Evolutionary conservation across 2,888 invertebrate species (phyloP).

Genomic region (Siphlonurus alternatus): DNA sequence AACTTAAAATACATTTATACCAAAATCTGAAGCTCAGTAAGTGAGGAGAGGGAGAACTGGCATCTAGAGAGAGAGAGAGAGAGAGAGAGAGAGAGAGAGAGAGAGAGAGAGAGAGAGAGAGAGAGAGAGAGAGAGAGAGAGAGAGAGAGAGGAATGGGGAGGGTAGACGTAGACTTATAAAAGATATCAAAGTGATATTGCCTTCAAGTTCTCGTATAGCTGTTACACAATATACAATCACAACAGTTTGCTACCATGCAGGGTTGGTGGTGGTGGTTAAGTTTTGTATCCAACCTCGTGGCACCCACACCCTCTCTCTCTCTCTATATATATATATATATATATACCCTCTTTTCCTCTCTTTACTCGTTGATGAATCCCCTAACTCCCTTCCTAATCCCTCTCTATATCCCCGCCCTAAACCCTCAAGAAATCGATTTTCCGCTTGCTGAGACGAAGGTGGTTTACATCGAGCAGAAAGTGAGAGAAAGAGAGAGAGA

Average conservation of each 20-base stretch:
- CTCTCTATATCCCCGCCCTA: neutral
- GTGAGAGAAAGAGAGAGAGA: neutral
- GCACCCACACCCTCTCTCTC: too few species aligned
- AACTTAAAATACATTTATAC: too few species aligned
- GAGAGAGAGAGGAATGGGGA: neutral
- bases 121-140: neutral
- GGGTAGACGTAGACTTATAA: too few species aligned
- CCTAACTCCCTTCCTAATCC: neutral
- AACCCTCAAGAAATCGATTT: neutral
- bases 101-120: neutral
- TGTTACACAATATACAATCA: neutral
- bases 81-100: neutral
- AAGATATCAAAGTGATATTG: neutral
- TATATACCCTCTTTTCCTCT: too few species aligned
- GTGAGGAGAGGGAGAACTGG: too few species aligned
- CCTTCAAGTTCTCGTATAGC: neutral
- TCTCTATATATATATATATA: too few species aligned
- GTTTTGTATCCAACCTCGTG: too few species aligned
- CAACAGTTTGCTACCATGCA: neutral
- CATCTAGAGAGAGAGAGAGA: neutral
- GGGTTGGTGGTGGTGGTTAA: neutral
- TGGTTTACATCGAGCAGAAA: neutral
- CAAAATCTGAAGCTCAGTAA: too few species aligned
- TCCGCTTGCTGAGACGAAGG: neutral
- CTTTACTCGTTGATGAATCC: neutral